Evolutionary conservation across 2,888 invertebrate species (phyloP), one percentile per base, ranked within the genome.

Genomic region (Sarcophaga carnaria): DNA sequence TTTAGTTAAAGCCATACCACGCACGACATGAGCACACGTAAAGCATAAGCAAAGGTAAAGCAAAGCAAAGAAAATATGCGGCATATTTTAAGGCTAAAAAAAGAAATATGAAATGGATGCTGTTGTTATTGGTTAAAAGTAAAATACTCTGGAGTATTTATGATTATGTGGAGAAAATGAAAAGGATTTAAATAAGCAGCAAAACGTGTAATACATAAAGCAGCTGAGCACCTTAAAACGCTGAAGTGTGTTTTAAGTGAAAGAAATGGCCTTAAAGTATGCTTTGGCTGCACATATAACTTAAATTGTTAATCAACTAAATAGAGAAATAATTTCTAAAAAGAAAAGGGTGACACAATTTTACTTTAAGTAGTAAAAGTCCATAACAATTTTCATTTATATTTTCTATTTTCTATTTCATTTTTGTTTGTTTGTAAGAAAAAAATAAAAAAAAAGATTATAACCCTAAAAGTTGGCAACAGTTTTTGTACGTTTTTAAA

Each of bases 381-480:
- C 66, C 49, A 78, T 74, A 74, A 62, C 72, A 78, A 74, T 78
- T 83, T 78, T 60, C 64, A 54, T 78, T 72, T 72, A 71, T 54
- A 62, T 72, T 67, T 47, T 72, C 72, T 67, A 62, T 78, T 78
- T 77, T 78, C 62, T 67, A 72, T 67, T 59, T 12, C 0, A 78
- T 37, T 37, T 37, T 37, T 37, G 27, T 22, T 37, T 2, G 8
- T 37, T n/a, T n/a, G n/a, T n/a, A n/a, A n/a, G n/a, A n/a, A 63
- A 71, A 37, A n/a, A 49, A 66, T 20, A 49, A 47, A 47, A 20
- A 37, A 49, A 47, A 47, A 20, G 20, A 22, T 20, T 66, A 67
- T 67, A 63, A 83, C 62, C 72, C 78, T 66, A 66, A 78, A 78
- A 83, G 78, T 87, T 87, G 87, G 87, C 87, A 87, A 75, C 78